Percentiles rank a stretch among this genome's conserved stretches.
Evolutionary conservation across 2,797 vertebrate genomes (phyloP).

Genomic region (Onychomys arenicola): DNA sequence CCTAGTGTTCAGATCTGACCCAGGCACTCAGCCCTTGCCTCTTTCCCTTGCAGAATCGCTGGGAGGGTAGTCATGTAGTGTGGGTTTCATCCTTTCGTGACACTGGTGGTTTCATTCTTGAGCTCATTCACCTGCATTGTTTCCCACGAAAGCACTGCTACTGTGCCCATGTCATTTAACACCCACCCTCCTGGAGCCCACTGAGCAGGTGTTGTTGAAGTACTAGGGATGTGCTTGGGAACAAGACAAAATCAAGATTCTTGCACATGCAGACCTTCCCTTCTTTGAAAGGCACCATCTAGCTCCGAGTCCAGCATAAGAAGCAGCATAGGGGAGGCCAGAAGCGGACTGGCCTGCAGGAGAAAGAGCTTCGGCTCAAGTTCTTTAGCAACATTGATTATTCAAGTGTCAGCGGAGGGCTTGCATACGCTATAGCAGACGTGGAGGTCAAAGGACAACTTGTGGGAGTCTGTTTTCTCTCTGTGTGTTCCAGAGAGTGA

Average conservation of each 20-base stretch:
- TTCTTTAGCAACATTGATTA: neutral
- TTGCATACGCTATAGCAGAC: neutral
- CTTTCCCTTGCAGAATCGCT: neutral
- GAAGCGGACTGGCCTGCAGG: rapidly evolving
- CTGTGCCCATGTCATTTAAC: neutral
- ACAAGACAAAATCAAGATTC: no score
- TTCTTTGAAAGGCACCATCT: rapidly evolving
- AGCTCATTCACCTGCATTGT: neutral
- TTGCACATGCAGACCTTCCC: rapidly evolving
- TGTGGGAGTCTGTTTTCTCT: neutral
- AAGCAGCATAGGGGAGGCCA: rapidly evolving
- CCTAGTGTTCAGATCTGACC: neutral
- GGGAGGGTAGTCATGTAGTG: neutral
- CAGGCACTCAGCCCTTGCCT: rapidly evolving
- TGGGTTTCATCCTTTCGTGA: neutral
- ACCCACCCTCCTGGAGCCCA: rapidly evolving
- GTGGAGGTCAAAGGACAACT: neutral
- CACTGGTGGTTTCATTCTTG: neutral
- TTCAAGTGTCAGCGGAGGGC: neutral
- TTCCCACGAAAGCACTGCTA: neutral
- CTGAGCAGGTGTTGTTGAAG: rapidly evolving
- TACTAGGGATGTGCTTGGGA: neutral
- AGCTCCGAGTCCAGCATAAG: rapidly evolving
- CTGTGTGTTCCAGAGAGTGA: neutral
- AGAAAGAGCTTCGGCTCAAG: neutral